Evolutionary conservation across 2,797 vertebrate species (phyloP).

Genomic region (Malurus leucopterus): DNA sequence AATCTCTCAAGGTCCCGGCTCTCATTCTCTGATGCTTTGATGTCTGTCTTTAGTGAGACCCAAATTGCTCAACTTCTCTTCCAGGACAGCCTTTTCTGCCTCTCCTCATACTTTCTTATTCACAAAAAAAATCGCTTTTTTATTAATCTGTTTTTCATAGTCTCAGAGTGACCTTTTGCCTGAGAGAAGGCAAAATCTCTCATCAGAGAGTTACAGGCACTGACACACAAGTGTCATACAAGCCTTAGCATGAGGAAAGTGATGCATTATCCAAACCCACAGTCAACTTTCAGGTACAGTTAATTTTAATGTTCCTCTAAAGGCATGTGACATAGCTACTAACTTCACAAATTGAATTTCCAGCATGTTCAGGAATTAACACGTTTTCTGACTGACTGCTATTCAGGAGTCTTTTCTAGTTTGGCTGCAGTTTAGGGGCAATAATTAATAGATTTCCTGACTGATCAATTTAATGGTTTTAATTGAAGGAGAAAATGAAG

Average conservation of each 20-base stretch:
- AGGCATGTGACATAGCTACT: rapidly evolving
- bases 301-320: not conserved
- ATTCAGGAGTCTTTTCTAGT: not conserved
- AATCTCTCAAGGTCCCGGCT: not conserved
- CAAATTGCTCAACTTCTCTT: not conserved
- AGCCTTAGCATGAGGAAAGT: not conserved
- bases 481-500: not conserved
- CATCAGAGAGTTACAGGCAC: not conserved
- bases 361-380: not conserved
- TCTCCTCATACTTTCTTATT: not conserved
- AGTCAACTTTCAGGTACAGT: not conserved
- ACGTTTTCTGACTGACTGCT: not conserved
- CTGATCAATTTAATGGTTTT: not conserved
- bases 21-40: not conserved
- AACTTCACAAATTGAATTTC: not conserved
- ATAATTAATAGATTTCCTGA: not conserved
- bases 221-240: not conserved
- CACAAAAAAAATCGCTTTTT: not conserved
- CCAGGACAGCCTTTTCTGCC: not conserved
- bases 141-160: not conserved
- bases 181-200: not conserved
- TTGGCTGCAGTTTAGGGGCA: not conserved
- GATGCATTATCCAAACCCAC: not conserved
- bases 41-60: not conserved
- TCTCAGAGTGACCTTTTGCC: not conserved